Conservation (phyloP, 2,888 invertebrate species). For the Diplolepis rosae region DNA sequence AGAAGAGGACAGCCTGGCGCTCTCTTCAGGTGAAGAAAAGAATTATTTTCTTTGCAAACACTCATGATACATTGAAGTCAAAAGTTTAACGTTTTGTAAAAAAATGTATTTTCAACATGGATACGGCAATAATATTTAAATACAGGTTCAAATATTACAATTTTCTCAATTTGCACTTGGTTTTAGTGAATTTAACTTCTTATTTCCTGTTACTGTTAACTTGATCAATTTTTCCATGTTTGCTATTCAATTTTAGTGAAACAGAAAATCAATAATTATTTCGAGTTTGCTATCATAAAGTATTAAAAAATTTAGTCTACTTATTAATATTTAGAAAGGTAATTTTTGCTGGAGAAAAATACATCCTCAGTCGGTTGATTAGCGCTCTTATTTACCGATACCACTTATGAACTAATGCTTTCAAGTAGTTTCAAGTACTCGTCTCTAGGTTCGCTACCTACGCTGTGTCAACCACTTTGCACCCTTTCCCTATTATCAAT, state of each 20-base stretch:
- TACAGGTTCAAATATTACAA: too few relatives aligned
- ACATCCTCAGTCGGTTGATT: neutral
- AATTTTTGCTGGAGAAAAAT: too few relatives aligned
- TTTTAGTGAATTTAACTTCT: too few relatives aligned
- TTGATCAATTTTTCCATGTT: too few relatives aligned
- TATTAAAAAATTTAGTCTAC: neutral
- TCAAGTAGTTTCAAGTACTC: constrained; percentile 27
- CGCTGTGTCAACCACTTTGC: constrained; percentile 16
- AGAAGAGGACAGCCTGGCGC: neutral
- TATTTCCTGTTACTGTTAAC: too few relatives aligned
- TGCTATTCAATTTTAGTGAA: too few relatives aligned
- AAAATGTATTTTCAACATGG: too few relatives aligned
- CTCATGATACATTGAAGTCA: neutral
- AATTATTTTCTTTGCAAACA: neutral
- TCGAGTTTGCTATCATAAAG: neutral
- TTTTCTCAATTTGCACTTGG: too few relatives aligned
- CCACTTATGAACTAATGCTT: neutral
- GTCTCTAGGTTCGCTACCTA: constrained; percentile 16
- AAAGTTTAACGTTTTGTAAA: too few relatives aligned
- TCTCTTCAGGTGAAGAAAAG: neutral
- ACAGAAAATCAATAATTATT: neutral
- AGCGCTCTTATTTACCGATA: constrained; percentile 15
- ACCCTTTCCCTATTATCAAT: neutral
- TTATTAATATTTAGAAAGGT: too few relatives aligned
- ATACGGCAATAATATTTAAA: too few relatives aligned